Evolutionary conservation across 2,113 vertebrate genomes (phyloP).

Genomic region (Anguilla japonica): DNA sequence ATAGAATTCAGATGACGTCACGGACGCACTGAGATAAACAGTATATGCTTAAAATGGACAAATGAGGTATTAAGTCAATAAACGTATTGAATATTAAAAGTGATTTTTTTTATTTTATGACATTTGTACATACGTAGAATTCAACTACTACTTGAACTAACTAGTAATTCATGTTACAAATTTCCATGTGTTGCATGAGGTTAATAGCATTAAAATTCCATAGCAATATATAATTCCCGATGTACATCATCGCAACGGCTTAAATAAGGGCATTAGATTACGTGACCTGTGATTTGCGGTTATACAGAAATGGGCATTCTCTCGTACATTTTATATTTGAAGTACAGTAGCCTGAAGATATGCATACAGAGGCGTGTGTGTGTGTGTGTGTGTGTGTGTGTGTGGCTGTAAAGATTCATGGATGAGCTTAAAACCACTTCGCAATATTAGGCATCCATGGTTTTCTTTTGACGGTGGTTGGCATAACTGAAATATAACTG

Average conservation of each 20-base stretch:
- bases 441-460: not conserved
- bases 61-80: not conserved
- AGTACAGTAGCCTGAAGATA: too few species aligned
- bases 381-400: not conserved
- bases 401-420: not conserved
- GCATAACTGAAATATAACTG: not conserved
- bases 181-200: too few species aligned
- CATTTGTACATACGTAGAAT: not conserved
- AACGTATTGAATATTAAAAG: not conserved
- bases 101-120: not conserved
- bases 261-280: too few species aligned
- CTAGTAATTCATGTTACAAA: too few species aligned
- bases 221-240: too few species aligned
- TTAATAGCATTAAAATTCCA: too few species aligned
- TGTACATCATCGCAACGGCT: too few species aligned
- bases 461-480: not conserved
- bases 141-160: too few species aligned
- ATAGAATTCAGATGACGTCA: slow-evolving; percentile 21
- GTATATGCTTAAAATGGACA: not conserved
- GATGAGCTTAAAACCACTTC: not conserved
- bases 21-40: not conserved
- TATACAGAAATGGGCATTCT: too few species aligned
- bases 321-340: too few species aligned
- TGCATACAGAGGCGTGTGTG: not conserved
- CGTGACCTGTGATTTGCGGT: too few species aligned